Evolutionary conservation across 2,113 vertebrate species (phyloP), one percentile per base, ranked within the genome.

Genomic region (Hystrix brachyura): DNA sequence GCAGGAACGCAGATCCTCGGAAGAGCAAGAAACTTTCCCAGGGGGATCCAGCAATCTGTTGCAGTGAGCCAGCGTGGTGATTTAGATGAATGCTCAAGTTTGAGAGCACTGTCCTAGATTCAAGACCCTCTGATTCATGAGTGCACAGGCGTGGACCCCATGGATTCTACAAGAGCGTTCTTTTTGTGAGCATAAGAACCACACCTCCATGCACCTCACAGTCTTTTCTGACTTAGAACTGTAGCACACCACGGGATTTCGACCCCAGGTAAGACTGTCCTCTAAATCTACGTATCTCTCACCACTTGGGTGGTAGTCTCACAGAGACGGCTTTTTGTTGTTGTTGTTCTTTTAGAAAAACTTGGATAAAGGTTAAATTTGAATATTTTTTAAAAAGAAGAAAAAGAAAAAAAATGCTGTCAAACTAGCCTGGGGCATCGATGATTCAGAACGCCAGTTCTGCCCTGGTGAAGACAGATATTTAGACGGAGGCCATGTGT

Each of bases 361-460:
- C 48, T 87, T 91, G 53, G 84, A 34, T n/a, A 90, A 51, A 94
- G 81, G n/a, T 82, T 96, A 93, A 62, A 92, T 94, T 94, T 94
- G 38, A 91, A 92, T 60, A 92, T 15, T 32, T 48, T 32, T 64
- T 19, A 67, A 74, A 25, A 15, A 48, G 23, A 43, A 48, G 34
- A 13, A 18, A 21, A 72, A 8, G 12, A 65, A 87, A 85, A 85
- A 79, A n/a, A 78, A 67, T 71, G 13, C 57, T 92, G 78, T 93
- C 87, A 96, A 88, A 82, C 46, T 95, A 97, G 91, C 97, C 93
- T 79, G 60, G 53, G 94, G 97, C 86, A 69, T 74, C 94, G 91
- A 97, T 96, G 93, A 95, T 93, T 96, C 96, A 97, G 81, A 94
- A 71, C 57, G 76, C 65, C 87, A 95, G 91, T 87, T 97, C 94